Evolutionary conservation across 2,888 invertebrate genomes (phyloP), one percentile per base, ranked within the genome.

Genomic region (Torymus aiolomorphi): DNA sequence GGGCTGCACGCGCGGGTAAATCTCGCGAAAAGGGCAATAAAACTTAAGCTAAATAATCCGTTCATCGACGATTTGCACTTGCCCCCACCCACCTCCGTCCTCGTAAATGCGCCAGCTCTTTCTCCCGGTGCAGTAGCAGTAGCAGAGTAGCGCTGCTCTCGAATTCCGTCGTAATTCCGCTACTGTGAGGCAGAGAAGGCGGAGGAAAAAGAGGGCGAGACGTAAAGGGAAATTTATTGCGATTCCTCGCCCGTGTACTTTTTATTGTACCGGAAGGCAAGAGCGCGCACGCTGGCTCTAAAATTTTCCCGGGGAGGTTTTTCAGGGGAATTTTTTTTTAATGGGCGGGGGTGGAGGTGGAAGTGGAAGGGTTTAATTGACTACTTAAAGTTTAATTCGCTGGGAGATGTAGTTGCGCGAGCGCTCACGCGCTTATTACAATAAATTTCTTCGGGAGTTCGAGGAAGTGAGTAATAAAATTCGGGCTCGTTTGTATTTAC

Each of bases 1-100:
- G 42, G 8, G 42, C 42, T 20, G 20, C 42, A 42, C 42, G 42
- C 42, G 42, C 5, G 70, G 63, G 76, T 74, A 76, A 80, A 78
- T 78, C 80, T 82, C 74, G 62, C 78, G 78, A 78, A 82, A 83
- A 82, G 80, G 81, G 77, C 78, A 82, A 83, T 83, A 83, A 83
- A 83, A 83, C 82, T 80, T 81, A 81, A 82, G 73, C 82, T 80
- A 78, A 78, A 82, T 82, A 82, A 83, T 82, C 80, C 80, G 78
- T 83, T 80, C 82, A 77, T 80, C 80, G 83, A 70, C 82, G 80
- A 83, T 83, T 82, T 83, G 82, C 80, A 82, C 79, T 83, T 80
- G 82, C 74, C 70, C 76, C 8, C 42, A 5, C 8, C 31, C 31
- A 5, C 42, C 42, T 10, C 42, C 42, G 42, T 1, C 8, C 80